Conservation (phyloP, 2,113 vertebrate genomes). For the Dasyprocta punctata region DNA sequence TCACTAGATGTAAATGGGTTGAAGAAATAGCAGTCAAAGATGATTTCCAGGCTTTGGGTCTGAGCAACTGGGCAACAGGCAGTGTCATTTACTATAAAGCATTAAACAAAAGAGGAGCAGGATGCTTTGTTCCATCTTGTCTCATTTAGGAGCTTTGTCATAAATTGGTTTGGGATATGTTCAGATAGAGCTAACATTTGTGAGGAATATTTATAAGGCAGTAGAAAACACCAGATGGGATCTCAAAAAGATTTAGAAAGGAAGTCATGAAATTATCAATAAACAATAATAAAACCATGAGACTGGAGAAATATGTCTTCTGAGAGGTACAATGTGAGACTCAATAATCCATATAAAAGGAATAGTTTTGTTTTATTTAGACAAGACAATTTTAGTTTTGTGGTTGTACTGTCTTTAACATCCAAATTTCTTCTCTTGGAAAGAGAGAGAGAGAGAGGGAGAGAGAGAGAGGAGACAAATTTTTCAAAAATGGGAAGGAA, state of each 20-base stretch:
- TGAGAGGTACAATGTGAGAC: not conserved
- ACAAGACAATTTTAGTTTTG: constrained; percentile 18
- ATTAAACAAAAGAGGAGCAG: not conserved
- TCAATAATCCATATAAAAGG: not conserved
- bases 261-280: not conserved
- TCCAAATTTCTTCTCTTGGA: not conserved
- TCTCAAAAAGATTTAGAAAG: not conserved
- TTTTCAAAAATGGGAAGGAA: not conserved
- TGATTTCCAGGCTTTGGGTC: not conserved
- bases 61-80: not conserved
- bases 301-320: not conserved
- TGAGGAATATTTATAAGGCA: not conserved
- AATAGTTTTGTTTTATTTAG: not conserved
- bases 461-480: not conserved
- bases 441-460: not conserved
- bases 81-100: not conserved
- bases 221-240: not conserved
- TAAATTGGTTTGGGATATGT: not conserved
- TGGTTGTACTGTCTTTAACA: not conserved
- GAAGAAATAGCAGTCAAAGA: not conserved
- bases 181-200: not conserved
- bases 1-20: not conserved
- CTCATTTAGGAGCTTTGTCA: not conserved
- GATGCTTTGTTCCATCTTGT: not conserved
- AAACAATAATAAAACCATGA: not conserved